phyloP scores from a whole-genome alignment of 2,113 vertebrate species.

The Turdus rufiventris region DNA sequence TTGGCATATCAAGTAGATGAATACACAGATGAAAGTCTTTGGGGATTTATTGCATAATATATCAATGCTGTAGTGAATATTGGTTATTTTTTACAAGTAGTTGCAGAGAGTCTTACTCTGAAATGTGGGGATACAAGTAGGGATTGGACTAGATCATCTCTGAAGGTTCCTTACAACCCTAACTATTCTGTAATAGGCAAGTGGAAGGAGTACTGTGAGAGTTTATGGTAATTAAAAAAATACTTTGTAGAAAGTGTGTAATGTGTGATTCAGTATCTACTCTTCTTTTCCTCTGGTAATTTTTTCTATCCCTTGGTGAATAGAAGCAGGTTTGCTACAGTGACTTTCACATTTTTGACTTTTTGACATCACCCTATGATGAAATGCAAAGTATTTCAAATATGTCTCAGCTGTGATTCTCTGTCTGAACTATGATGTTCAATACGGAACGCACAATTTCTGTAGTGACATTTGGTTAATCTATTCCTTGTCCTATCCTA shows the following conservation, averaged over 20 bases:
- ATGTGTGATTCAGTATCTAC: not conserved
- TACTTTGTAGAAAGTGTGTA: not conserved
- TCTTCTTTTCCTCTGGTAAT: not conserved
- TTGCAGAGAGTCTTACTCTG: not conserved
- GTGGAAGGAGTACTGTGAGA: not conserved
- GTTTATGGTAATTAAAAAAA: not conserved
- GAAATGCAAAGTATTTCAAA: not conserved
- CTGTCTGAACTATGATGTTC: not conserved
- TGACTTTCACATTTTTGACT: not conserved
- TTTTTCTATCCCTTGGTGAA: not conserved
- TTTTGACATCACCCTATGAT: not conserved
- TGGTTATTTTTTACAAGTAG: not conserved
- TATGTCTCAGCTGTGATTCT: not conserved
- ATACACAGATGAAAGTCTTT: not conserved
- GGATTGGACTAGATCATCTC: not conserved
- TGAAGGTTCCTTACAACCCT: not conserved
- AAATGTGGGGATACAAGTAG: not conserved
- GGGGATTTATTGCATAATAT: not conserved
- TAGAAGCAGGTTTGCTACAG: not conserved
- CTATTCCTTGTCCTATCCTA: not conserved
- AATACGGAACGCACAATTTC: not conserved
- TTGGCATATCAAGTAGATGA: not conserved
- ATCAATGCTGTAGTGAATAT: not conserved
- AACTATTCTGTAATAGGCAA: not conserved
- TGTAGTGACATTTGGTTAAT: not conserved